A percentile compares a stretch with the other conserved stretches of the same genome.
phyloP scores from a whole-genome alignment of 2,113 vertebrate species.

The Aphyosemion australe region DNA sequence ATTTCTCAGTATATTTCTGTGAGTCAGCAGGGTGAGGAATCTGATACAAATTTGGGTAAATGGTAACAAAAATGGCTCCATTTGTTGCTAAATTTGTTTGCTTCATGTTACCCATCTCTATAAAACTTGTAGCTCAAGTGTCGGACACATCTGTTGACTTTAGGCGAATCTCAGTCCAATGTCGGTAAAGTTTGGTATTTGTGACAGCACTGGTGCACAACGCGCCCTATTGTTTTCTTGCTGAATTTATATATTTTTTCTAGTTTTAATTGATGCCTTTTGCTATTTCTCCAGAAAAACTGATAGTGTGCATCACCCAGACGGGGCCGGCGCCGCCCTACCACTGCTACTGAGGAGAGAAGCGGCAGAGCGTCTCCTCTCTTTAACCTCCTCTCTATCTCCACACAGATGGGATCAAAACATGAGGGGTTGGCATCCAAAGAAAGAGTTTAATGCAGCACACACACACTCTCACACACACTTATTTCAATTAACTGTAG shows the following conservation, averaged over 20 bases:
- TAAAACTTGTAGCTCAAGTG: too few relatives aligned
- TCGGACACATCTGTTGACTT: too few relatives aligned
- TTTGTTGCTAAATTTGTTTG: too few relatives aligned
- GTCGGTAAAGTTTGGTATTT: conserved; percentile 6
- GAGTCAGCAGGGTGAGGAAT: too few relatives aligned
- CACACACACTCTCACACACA: conserved; percentile 20
- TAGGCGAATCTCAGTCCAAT: background rate
- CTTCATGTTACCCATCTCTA: too few relatives aligned
- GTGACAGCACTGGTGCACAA: conserved; percentile 46
- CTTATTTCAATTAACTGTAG: conserved; percentile 65
- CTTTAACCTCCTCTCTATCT: background rate
- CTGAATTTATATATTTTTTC: background rate
- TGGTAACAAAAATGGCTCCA: too few relatives aligned
- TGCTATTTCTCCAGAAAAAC: conserved; percentile 74
- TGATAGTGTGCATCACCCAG: conserved; percentile 82
- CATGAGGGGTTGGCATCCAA: conserved; percentile 67
- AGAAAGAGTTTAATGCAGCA: conserved; percentile 54
- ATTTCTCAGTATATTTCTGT: too few relatives aligned
- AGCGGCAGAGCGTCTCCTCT: conserved; percentile 41
- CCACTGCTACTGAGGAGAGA: conserved; percentile 80
- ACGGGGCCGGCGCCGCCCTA: conserved; percentile 75
- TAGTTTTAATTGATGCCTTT: background rate
- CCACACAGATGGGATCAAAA: conserved; percentile 46
- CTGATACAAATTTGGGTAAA: too few relatives aligned
- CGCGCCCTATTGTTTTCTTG: conserved; percentile 39